Percentiles rank a stretch among this genome's conserved stretches.
These are phyloP conservation scores for Meiosimyza decipiens DNA, from an alignment of 2,888 invertebrate genomes.

Conservation along the genomic window DNA sequence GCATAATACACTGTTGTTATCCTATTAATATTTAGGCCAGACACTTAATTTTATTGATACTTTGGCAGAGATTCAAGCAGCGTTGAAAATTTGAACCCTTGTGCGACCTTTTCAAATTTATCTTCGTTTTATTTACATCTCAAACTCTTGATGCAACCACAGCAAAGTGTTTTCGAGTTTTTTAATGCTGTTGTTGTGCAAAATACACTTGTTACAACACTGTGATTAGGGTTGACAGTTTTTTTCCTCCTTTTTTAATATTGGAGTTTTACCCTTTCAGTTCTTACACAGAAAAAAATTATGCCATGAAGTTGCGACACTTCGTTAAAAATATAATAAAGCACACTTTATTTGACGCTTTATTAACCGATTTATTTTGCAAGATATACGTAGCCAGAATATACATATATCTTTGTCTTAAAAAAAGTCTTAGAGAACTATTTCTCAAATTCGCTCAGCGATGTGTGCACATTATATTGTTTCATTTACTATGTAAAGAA, in stretches of 20 bases:
- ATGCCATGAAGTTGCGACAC: conserved; percentile 2
- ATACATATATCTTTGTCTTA: no score
- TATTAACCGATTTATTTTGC: no score
- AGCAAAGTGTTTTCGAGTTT: conserved; percentile 22
- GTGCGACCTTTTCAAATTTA: neutral
- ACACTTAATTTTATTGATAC: conserved; percentile 31
- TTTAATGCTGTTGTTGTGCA: neutral
- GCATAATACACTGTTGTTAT: neutral
- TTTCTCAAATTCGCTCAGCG: no score
- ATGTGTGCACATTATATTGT: no score
- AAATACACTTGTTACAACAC: neutral
- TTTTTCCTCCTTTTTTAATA: conserved; percentile 16
- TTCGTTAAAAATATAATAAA: no score
- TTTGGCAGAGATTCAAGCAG: neutral
- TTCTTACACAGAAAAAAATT: conserved; percentile 8
- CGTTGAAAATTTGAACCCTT: neutral
- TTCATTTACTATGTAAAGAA: no score
- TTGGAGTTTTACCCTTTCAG: conserved; percentile 11
- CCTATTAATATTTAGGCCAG: conserved; percentile 20
- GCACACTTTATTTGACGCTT: no score
- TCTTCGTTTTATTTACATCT: neutral
- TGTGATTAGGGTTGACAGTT: conserved; percentile 50
- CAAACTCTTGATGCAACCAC: conserved; percentile 3
- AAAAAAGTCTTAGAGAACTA: no score
- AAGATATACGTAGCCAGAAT: no score